phyloP scores from a whole-genome alignment of 1,140 invertebrate genomes.

The Drosophila nebulosa region DNA sequence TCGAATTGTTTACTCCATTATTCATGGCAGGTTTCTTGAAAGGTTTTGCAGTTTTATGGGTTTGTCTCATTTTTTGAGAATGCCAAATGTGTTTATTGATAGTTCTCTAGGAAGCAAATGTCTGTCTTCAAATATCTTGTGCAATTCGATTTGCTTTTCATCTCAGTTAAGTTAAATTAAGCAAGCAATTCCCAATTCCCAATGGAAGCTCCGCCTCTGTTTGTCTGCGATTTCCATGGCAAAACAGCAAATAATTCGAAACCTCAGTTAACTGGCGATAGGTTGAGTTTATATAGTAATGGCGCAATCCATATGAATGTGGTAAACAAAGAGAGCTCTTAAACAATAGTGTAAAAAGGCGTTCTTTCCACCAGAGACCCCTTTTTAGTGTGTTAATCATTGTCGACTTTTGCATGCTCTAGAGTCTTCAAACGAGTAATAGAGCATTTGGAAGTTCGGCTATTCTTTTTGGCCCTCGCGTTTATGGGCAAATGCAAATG shows the following conservation, averaged over 20 bases:
- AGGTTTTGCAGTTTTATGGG: background rate
- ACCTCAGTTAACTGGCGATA: background rate
- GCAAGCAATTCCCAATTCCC: background rate
- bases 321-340: slow-evolving; percentile 47
- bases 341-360: background rate
- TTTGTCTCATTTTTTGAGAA: background rate
- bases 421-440: background rate
- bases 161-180: background rate
- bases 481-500: slow-evolving; percentile 12
- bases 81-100: background rate
- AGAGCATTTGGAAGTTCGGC: background rate
- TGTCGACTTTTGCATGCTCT: background rate
- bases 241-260: slow-evolving; percentile 37
- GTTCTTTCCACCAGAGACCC: slow-evolving; percentile 21
- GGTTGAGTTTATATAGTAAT: background rate
- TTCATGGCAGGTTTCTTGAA: background rate
- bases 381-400: background rate
- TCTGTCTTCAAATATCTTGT: background rate
- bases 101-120: background rate
- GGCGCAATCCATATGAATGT: background rate
- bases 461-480: background rate
- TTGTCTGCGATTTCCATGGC: slow-evolving; percentile 43
- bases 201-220: slow-evolving; percentile 17
- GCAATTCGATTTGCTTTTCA: background rate
- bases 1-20: slow-evolving; percentile 9